Evolutionary conservation across 2,888 invertebrate genomes (phyloP).

Genomic region (Drosophila tanythrix): DNA sequence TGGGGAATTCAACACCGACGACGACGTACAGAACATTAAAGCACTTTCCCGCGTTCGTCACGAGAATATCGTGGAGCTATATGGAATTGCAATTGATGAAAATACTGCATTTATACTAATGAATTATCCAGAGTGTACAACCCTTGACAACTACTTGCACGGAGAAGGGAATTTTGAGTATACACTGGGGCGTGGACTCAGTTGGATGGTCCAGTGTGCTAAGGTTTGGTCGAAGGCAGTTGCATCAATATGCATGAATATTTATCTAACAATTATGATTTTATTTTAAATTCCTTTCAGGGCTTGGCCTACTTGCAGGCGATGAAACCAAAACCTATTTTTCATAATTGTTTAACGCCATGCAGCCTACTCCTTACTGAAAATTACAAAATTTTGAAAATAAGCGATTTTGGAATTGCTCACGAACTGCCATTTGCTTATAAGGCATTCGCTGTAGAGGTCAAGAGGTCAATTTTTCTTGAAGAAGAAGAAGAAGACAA

Average conservation of each 20-base stretch:
- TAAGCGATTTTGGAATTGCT: neutral
- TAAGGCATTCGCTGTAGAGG: no score
- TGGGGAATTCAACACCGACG: neutral
- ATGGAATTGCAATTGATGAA: neutral
- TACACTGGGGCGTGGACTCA: neutral
- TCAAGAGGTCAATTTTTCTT: no score
- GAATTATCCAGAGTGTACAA: neutral
- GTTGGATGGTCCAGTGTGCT: constrained; percentile 15
- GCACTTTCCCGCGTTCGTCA: neutral
- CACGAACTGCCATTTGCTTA: rapidly evolving
- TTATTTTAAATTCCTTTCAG: neutral
- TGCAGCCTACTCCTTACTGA: neutral
- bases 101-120: neutral
- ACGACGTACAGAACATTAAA: neutral
- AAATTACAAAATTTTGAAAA: neutral
- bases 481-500: neutral
- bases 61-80: constrained; percentile 13
- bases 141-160: constrained; percentile 14
- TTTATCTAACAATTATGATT: neutral
- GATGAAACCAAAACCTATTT: neutral
- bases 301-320: neutral
- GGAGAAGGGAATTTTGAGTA: neutral
- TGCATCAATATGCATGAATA: neutral
- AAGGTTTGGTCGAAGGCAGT: neutral
- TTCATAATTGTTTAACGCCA: neutral